Conservation (phyloP, 92 coral and sea anemone species). For the Meandrina meandrites region DNA sequence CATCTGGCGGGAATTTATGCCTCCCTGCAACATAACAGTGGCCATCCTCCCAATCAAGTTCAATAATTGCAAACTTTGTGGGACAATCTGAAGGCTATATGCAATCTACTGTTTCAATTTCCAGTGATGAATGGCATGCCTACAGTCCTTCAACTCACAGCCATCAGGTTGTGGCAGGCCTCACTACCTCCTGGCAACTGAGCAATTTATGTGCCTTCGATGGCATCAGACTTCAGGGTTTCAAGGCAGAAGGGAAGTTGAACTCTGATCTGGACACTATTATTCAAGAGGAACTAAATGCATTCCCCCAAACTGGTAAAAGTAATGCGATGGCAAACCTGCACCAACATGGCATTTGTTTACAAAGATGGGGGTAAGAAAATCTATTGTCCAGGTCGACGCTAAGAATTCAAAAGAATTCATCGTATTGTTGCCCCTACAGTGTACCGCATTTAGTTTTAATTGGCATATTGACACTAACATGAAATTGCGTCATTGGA, state of each 20-base stretch:
- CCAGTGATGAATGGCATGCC: too few relatives aligned
- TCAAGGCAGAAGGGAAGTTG: constrained; percentile 26
- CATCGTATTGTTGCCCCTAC: too few relatives aligned
- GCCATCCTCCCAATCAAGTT: background rate
- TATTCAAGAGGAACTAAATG: constrained; percentile 25
- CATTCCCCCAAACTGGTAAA: constrained; percentile 63
- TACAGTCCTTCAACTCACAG: constrained; percentile 36
- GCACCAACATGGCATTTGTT: constrained; percentile 32
- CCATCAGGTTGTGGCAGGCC: constrained; percentile 48
- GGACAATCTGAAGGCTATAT: constrained; percentile 28
- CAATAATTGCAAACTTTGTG: constrained; percentile 23
- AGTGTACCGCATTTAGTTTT: too few relatives aligned
- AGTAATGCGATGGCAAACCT: constrained; percentile 49
- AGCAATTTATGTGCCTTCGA: constrained; percentile 47
- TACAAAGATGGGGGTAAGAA: constrained; percentile 59
- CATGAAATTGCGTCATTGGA: too few relatives aligned
- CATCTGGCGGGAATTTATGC: too few relatives aligned
- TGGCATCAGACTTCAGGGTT: constrained; percentile 48
- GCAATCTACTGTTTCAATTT: constrained; percentile 39
- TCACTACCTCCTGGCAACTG: constrained; percentile 27
- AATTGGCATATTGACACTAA: too few relatives aligned
- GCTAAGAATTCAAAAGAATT: constrained; percentile 20
- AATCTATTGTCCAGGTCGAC: constrained; percentile 53
- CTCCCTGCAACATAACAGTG: too few relatives aligned
- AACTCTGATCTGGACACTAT: constrained; percentile 45